Evolutionary conservation across 2,888 invertebrate species (phyloP).

Genomic region (Drosophila cognata): DNA sequence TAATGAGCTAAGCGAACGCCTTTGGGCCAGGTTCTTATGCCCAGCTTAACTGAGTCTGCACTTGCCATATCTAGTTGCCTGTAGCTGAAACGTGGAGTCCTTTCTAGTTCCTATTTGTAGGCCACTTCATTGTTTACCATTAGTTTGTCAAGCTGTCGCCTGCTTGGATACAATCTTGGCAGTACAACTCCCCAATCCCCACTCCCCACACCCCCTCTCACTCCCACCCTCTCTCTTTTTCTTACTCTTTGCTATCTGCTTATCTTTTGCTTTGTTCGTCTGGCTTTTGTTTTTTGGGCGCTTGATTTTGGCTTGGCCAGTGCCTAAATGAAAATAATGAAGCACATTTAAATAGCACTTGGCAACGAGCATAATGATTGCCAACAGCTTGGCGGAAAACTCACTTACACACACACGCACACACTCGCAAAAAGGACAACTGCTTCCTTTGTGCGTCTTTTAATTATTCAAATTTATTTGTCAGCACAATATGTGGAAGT

Average conservation of each 20-base stretch:
- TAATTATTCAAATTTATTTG: conserved; percentile 80
- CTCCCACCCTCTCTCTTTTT: background rate
- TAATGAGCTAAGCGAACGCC: conserved; percentile 63
- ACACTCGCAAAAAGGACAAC: conserved; percentile 70
- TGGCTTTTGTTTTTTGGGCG: conserved; percentile 46
- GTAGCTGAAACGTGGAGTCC: conserved; percentile 8
- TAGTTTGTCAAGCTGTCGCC: conserved; percentile 77
- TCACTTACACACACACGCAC: background rate
- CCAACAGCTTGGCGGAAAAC: conserved; percentile 31
- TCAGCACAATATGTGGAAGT: conserved; percentile 60
- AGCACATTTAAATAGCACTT: conserved; percentile 68
- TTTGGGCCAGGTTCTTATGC: conserved; percentile 26
- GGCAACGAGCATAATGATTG: conserved; percentile 48
- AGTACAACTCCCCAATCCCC: background rate
- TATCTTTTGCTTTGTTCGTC: conserved; percentile 74
- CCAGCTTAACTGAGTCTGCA: conserved; percentile 20
- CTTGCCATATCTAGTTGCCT: conserved; percentile 30
- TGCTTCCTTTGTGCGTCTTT: conserved; percentile 67
- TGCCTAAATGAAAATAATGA: conserved; percentile 59
- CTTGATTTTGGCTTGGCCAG: conserved; percentile 24
- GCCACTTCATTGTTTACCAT: conserved; percentile 61
- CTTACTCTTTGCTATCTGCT: conserved; percentile 29
- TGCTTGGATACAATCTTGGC: conserved; percentile 24
- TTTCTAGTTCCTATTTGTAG: conserved; percentile 15
- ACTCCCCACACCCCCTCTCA: background rate